A percentile compares a stretch with the other conserved stretches of the same genome.
phyloP scores from a whole-genome alignment of 2,888 invertebrate genomes.

The Agelastica alni region DNA sequence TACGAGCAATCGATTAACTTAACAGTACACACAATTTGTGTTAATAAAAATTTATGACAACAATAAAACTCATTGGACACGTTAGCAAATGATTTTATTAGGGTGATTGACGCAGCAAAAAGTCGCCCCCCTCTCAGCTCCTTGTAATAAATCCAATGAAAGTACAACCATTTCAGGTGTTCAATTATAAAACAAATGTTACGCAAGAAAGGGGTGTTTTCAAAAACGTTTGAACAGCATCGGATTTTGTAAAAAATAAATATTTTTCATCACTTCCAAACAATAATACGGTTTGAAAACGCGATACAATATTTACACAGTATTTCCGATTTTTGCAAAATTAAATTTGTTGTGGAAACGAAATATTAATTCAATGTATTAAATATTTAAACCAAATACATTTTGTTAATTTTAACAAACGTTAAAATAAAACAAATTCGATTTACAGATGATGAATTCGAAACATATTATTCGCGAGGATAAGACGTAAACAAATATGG shows the following conservation, averaged over 20 bases:
- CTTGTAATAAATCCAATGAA: background rate
- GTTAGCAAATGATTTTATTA: constrained; percentile 17
- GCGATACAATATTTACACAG: no score
- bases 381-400: no score
- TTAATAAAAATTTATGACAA: constrained; percentile 21
- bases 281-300: no score
- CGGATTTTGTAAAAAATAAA: background rate
- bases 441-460: no score
- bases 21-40: constrained; percentile 9
- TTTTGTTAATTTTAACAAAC: no score
- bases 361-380: no score
- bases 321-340: no score
- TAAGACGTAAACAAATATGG: no score
- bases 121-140: background rate
- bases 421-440: no score
- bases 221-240: background rate
- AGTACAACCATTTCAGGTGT: background rate
- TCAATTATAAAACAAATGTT: constrained; percentile 1
- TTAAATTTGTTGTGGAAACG: no score
- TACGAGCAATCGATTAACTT: constrained; percentile 15
- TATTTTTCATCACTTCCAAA: background rate
- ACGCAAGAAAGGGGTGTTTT: constrained; percentile 1
- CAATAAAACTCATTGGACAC: constrained; percentile 22
- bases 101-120: constrained; percentile 17
- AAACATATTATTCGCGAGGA: no score